Base-by-base conservation (phyloP, 2,888 invertebrate genomes). In the Lepeophtheirus nordmannii region DNA sequence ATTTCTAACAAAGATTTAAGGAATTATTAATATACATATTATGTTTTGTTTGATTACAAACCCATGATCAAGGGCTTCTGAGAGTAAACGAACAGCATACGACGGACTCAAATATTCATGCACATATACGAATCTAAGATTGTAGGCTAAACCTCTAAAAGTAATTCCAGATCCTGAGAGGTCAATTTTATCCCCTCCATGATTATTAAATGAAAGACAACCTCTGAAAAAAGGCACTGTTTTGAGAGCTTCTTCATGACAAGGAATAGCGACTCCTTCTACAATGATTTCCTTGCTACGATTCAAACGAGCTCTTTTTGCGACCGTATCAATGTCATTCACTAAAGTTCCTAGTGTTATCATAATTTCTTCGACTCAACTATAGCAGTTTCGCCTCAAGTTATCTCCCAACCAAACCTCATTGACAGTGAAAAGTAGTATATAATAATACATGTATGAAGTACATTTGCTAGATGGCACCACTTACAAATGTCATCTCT, bases 101-200 rank as follows among this genome's bases (percentile, higher is more conserved):
- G 53, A 46, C 14, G 53, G 53, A 46, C 53, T 46, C 53, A 46
- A 46, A 46, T 46, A 46, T 17, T 46, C 53, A 46, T 46, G 53
- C 5, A 46, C 53, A 46, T 46, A 46, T 14, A 46, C 53, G 17
- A 46, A 46, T 14, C 53, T 14, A 1, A 46, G 53, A 46, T 46
- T 30, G 17, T 46, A 46, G 14, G 53, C 53, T 17, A 46, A 17
- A 17, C 53, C 53, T 17, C 17, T 46, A 46, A 46, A 46, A 14
- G 53, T 46, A n/a, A 46, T 46, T 5, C 30, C 53, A 17, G 53
- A 46, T 46, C 53, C 53, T 17, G 14, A 14, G n/a, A 46, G 17
- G 53, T 46, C 53, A 8, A 46, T 46, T 17, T 46, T 46, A n/a
- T 14, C 14, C 1, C n/a, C 53, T 3, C 53, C 53, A 5, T 46